These are phyloP conservation scores for Pseudolaguvia tuberculata DNA, from an alignment of 2,113 vertebrate genomes.

Conservation along the genomic window DNA sequence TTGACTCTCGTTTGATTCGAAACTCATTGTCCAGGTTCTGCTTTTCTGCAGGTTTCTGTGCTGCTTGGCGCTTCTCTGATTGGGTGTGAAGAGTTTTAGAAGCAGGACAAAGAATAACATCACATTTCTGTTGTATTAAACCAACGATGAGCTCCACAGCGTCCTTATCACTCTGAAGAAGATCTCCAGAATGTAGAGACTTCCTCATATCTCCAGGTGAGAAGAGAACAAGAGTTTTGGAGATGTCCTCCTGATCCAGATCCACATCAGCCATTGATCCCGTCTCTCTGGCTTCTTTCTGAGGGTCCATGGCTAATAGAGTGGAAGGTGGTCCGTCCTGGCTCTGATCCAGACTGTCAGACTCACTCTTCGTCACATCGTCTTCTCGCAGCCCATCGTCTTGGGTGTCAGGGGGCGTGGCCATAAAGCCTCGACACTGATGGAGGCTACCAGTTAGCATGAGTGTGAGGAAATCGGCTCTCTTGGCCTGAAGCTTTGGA, in stretches of 20 bases:
- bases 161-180: constrained; percentile 75
- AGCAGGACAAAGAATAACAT: background rate
- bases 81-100: background rate
- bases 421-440: constrained; percentile 56
- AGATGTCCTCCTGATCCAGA: constrained; percentile 87
- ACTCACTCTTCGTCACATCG: constrained; percentile 78
- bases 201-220: constrained; percentile 93
- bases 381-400: constrained; percentile 61
- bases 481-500: constrained; percentile 79
- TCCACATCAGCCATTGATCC: constrained; percentile 82
- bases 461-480: constrained; percentile 83
- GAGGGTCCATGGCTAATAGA: constrained; percentile 84
- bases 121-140: background rate
- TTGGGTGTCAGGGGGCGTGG: constrained; percentile 47
- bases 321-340: constrained; percentile 90
- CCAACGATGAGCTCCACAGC: constrained; percentile 59
- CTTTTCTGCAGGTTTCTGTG: background rate
- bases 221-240: constrained; percentile 91
- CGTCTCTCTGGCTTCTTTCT: constrained; percentile 71
- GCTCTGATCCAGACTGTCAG: constrained; percentile 84
- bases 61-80: background rate
- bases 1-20: constrained; percentile 1
- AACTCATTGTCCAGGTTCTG: background rate
- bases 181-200: constrained; percentile 74
- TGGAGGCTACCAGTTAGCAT: constrained; percentile 74